phyloP scores from a whole-genome alignment of 2,797 vertebrate genomes.

The Margarornis squamiger region DNA sequence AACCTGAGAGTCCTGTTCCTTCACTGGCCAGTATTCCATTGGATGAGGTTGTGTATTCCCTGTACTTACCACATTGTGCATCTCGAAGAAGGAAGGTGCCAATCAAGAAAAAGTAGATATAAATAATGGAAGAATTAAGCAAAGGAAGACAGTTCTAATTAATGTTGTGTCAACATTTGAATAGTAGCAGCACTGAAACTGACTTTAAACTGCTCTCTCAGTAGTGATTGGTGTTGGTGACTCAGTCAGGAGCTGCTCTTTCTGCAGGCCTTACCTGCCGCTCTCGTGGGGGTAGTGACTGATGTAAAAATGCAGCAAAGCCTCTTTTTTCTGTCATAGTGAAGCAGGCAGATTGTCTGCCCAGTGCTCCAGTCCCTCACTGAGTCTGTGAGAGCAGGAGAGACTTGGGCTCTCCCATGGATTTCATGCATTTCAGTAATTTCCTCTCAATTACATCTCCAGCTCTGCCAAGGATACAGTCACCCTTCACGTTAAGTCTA shows the following conservation, averaged over 20 bases:
- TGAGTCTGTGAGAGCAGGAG: background rate
- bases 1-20: background rate
- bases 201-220: fast-evolving
- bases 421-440: background rate
- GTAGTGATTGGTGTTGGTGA: background rate
- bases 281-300: fast-evolving
- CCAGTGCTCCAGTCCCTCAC: background rate
- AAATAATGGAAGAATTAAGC: background rate
- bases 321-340: background rate
- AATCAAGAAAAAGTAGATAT: background rate
- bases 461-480: background rate
- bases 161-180: background rate
- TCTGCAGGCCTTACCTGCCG: background rate
- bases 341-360: background rate
- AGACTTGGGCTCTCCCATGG: background rate
- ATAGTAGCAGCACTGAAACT: background rate
- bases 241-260: background rate
- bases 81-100: background rate
- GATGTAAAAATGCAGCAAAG: background rate
- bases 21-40: background rate
- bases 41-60: background rate
- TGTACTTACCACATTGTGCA: background rate
- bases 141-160: background rate
- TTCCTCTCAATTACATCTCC: background rate
- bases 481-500: background rate